Base-by-base conservation (phyloP, 2,113 vertebrate species). In the Parus major region DNA sequence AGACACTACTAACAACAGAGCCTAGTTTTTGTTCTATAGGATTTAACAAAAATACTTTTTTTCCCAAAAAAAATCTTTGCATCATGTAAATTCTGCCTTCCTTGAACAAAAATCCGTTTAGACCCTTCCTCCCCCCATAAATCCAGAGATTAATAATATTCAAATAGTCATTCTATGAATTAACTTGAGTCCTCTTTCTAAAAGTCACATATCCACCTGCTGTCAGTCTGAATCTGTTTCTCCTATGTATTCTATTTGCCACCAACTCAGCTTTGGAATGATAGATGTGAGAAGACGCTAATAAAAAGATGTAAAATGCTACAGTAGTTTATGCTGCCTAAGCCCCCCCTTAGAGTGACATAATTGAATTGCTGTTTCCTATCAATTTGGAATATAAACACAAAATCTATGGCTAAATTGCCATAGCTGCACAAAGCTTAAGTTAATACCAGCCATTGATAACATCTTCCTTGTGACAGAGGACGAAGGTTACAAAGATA, bases 51-150 rank as follows among this genome's bases (percentile, higher is more conserved):
- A 87, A 39, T 4, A 12, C 7, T 10, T 53, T 11, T 10, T 5
- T 2, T 2, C 3, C 11, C 5, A 0, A 4, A 25, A 46, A 63
- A 39, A 13, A 6, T 49, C 28, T 86, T 75, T 66, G 14, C 21
- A 17, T 71, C 29, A 20, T 35, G 6, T 33, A 84, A 83, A 55
- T 90, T 75, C 56, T 93, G 28, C 41, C 31, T 87, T 75, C 12
- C 13, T 28, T 49, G 25, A 41, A n/a, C 12, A 44, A 81, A 81
- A 92, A 84, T 31, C 8, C 20, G 1, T 44, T 80, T 82, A 50
- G 11, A 87, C 5, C 5, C 19, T 27, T 7, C 6, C 4, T 29
- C 1, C 9, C 3, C 12, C 4, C 3, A 3, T 25, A 10, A 5
- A 57, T 50, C 65, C 39, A 75, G 42, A 57, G 15, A 24, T 44